Percentiles rank a stretch among this genome's conserved stretches.
Evolutionary conservation across 2,888 invertebrate species (phyloP).

Genomic region (Yponomeuta cagnagella): DNA sequence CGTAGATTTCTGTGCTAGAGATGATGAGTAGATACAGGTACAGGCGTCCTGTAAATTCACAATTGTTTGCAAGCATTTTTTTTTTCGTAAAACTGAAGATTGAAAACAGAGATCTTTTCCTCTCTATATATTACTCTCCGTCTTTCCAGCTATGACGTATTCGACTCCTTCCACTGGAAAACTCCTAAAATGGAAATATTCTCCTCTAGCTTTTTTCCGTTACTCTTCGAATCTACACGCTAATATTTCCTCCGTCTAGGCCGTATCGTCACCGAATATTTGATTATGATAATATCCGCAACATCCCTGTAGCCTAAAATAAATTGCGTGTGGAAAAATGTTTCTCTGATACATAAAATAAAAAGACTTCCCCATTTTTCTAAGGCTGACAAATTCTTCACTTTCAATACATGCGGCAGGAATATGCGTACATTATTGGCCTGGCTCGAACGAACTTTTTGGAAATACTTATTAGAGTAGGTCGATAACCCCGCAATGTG

Average conservation of each 20-base stretch:
- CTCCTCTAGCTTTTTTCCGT: not conserved
- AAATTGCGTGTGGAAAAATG: not conserved
- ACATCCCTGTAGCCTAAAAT: not conserved
- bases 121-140: no score
- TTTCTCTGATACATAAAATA: not conserved
- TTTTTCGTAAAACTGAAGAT: no score
- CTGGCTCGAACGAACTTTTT: not conserved
- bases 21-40: no score
- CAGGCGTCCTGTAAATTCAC: no score
- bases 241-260: not conserved
- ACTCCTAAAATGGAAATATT: no score
- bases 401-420: not conserved
- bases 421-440: not conserved
- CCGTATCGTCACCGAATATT: not conserved
- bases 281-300: conserved; percentile 1
- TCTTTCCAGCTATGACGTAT: no score
- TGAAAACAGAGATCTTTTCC: no score
- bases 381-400: not conserved
- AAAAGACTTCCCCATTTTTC: not conserved
- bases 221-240: not conserved
- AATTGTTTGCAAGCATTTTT: no score
- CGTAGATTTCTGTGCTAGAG: no score
- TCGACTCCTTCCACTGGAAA: no score
- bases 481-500: not conserved
- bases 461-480: not conserved